These are phyloP conservation scores for Sakesphorus luctuosus DNA, from an alignment of 2,113 vertebrate species.

Conservation along the genomic window DNA sequence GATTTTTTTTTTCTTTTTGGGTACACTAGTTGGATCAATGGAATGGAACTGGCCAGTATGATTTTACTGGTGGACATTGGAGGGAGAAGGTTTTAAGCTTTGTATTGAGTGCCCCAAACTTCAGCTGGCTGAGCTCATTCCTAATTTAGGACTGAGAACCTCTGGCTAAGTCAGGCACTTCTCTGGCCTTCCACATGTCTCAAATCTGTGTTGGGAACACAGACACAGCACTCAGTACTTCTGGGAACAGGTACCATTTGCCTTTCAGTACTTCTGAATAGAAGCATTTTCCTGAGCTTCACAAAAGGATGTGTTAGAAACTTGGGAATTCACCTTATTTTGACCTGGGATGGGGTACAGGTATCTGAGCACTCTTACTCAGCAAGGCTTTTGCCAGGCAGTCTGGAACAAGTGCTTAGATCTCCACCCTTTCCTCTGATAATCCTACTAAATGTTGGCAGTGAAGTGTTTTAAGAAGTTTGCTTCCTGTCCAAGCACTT, in stretches of 20 bases:
- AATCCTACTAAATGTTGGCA: conserved; percentile 13
- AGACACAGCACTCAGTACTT: not conserved
- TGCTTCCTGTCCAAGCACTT: conserved; percentile 39
- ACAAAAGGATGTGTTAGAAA: not conserved
- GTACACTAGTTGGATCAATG: not conserved
- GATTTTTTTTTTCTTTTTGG: not conserved
- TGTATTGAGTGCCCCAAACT: not conserved
- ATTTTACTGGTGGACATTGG: not conserved
- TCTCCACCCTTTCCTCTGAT: conserved; percentile 61
- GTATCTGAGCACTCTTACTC: not conserved
- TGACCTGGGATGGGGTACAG: not conserved
- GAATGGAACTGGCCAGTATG: not conserved
- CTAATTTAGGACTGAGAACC: not conserved
- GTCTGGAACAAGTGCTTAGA: not conserved
- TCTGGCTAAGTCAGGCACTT: not conserved
- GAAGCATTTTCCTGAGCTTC: not conserved
- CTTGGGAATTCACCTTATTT: not conserved
- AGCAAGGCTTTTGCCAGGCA: not conserved
- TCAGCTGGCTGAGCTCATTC: not conserved
- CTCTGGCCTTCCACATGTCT: not conserved
- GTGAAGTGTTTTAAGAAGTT: conserved; percentile 23
- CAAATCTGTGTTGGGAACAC: not conserved
- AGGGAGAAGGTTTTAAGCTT: not conserved
- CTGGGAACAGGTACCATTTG: not conserved
- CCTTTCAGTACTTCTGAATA: not conserved